Evolutionary conservation across 2,797 vertebrate genomes (phyloP).

Genomic region (Thamnophis elegans): DNA sequence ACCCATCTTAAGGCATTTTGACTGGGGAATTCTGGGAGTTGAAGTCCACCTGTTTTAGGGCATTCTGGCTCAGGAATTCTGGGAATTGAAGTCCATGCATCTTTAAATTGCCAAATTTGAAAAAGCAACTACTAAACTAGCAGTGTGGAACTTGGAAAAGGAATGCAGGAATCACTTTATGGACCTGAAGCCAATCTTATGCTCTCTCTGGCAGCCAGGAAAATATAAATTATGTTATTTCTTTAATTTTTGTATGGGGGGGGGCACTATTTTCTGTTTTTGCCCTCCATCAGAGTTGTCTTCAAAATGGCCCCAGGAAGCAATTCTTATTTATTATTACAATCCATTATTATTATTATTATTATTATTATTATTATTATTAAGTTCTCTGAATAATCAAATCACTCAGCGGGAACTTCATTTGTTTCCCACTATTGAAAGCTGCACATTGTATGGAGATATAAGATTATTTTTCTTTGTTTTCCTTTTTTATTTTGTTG

Average conservation of each 20-base stretch:
- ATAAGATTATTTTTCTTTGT: neutral
- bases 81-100: too few species aligned
- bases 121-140: neutral
- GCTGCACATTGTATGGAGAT: neutral
- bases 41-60: neutral
- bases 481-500: neutral
- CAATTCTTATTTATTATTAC: neutral
- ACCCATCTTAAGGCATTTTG: fast-evolving
- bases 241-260: neutral
- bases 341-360: neutral
- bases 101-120: neutral
- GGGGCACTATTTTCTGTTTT: neutral
- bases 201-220: neutral
- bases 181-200: neutral
- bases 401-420: neutral
- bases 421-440: neutral
- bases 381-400: neutral
- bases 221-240: neutral
- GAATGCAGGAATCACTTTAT: neutral
- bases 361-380: neutral
- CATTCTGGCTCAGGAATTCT: too few species aligned
- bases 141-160: neutral
- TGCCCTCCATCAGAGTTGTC: neutral
- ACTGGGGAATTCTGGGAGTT: neutral
- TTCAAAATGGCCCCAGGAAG: neutral